Conservation (phyloP, 2,888 invertebrate genomes). For the Gari tellinella region DNA sequence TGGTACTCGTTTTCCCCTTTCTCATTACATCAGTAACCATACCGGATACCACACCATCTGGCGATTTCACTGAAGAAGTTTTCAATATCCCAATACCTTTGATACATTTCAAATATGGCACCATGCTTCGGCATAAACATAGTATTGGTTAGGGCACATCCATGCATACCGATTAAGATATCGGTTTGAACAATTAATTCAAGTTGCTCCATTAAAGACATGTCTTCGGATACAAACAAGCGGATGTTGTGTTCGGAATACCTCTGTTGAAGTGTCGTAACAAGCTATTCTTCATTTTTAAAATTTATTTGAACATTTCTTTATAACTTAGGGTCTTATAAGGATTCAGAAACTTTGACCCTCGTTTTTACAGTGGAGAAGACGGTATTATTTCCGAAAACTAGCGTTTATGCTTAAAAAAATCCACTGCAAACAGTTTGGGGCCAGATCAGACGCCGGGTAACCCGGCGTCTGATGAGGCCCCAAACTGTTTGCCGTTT, state of each 20-base stretch:
- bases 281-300: slow-evolving; percentile 47
- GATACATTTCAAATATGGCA: slow-evolving; percentile 40
- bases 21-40: slow-evolving; percentile 39
- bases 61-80: slow-evolving; percentile 43
- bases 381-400: no score
- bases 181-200: slow-evolving; percentile 26
- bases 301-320: slow-evolving; percentile 49
- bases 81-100: slow-evolving; percentile 37
- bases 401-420: no score
- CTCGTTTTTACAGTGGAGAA: no score
- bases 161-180: slow-evolving; percentile 44
- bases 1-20: slow-evolving; percentile 39
- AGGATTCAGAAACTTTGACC: no score
- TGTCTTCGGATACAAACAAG: slow-evolving; percentile 39
- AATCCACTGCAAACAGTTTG: no score
- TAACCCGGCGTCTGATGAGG: no score
- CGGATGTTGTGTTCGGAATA: slow-evolving; percentile 33
- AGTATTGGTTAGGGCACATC: slow-evolving; percentile 41
- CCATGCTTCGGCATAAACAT: slow-evolving; percentile 44
- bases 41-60: slow-evolving; percentile 38
- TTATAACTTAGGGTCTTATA: no score
- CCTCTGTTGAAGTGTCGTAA: slow-evolving; percentile 22
- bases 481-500: no score
- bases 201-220: slow-evolving; percentile 31
- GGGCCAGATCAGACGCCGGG: no score